Evolutionary conservation across 2,797 vertebrate genomes (phyloP), one percentile per base, ranked within the genome.

Genomic region (Myotis pilosus): DNA sequence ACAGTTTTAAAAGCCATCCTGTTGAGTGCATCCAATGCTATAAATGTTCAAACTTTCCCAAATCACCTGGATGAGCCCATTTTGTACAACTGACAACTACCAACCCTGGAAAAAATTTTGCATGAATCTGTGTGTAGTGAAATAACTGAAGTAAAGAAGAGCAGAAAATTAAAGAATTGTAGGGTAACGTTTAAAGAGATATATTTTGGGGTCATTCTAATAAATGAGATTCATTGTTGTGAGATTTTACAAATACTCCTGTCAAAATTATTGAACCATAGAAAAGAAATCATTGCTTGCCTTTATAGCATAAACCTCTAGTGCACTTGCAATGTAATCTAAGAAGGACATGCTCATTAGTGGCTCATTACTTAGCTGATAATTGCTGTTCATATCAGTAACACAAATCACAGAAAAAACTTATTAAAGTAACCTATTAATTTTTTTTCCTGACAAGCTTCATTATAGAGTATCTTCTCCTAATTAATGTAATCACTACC

Each of bases 321-420:
- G 91, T 95, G 41, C 92, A 97, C 96, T 97, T 96, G 78, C 87
- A 95, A 97, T 96, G 95, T 96, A 97, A 98, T 98, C 96, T 96
- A 91, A 94, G 96, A 97, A 95, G 97, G 96, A 93, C 96, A 94
- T 97, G 92, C 95, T 98, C 97, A 98, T 98, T 98, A 98, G 96
- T 95, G 91, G 95, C 97, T 98, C 96, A 97, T 98, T 98, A 98
- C 96, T 97, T 96, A 96, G 89, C 92, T 96, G 76, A 84, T 98
- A 98, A 98, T 98, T 97, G 96, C 97, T 97, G 94, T 97, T 98
- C 69, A 30, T 98, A 98, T 98, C 97, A 97, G 96, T 96, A 97
- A 97, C 96, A 97, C 96, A 98, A 98, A 98, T 98, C 97, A 97
- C 83, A 93, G 87, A 91, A 95, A 98, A 97, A 76, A 88, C 96